These are phyloP conservation scores for Tapirus indicus DNA, from an alignment of 2,797 vertebrate species.

Conservation along the genomic window DNA sequence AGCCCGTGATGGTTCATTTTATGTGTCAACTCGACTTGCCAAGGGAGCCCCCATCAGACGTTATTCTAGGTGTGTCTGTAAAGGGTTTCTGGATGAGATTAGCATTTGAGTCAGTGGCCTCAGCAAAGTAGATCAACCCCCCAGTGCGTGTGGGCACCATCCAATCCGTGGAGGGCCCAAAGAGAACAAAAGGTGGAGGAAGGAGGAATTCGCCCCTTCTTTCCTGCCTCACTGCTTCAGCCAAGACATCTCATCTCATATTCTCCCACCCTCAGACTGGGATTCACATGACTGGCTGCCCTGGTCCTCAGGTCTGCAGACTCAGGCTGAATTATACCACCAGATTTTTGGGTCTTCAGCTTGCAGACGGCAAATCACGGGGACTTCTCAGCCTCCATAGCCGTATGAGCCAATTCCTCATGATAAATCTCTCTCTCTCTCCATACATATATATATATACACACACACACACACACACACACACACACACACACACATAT, in stretches of 20 bases:
- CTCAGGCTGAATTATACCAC: background rate
- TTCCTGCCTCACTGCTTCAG: background rate
- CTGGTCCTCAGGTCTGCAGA: accelerated
- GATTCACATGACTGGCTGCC: background rate
- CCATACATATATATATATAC: no score
- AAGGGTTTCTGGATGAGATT: background rate
- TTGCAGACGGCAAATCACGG: accelerated
- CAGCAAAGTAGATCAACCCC: no score
- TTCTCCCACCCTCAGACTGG: background rate
- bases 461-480: no score
- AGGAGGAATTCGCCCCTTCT: background rate
- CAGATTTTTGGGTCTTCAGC: background rate
- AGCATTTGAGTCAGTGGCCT: background rate
- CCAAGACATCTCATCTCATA: background rate
- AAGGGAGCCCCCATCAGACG: accelerated
- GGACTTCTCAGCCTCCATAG: background rate
- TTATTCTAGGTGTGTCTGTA: background rate
- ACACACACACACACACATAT: no score
- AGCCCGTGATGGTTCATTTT: background rate
- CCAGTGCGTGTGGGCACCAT: background rate
- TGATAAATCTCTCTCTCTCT: background rate
- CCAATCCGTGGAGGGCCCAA: background rate
- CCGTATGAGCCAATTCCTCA: background rate
- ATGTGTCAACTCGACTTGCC: background rate
- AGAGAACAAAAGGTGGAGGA: background rate